Evolutionary conservation across 2,888 invertebrate species (phyloP).

Genomic region (Helicoverpa assulta): DNA sequence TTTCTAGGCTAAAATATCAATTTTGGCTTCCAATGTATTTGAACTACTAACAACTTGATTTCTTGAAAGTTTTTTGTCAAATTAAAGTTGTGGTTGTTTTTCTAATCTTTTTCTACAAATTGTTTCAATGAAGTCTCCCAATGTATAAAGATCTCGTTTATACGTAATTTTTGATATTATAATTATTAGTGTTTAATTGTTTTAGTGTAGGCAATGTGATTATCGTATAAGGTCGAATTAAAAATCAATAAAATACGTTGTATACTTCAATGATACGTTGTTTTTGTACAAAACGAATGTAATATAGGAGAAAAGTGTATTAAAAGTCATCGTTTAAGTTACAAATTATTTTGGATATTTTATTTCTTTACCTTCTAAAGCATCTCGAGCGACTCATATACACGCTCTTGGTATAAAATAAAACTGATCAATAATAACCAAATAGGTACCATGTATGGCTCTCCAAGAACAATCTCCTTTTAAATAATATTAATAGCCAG

Average conservation of each 20-base stretch:
- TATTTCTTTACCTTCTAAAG: constrained; percentile 69
- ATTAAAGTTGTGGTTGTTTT: constrained; percentile 7
- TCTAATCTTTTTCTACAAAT: constrained; percentile 1
- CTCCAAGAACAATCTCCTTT: background rate
- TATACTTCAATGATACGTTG: constrained; percentile 82
- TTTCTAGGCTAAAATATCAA: background rate
- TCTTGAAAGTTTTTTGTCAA: constrained; percentile 10
- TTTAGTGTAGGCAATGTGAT: constrained; percentile 64
- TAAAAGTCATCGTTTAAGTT: constrained; percentile 90
- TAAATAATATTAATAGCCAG: too few species aligned
- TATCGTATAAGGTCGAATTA: constrained; percentile 78
- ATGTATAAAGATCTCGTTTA: constrained; percentile 82
- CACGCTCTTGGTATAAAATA: background rate
- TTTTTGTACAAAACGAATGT: constrained; percentile 88
- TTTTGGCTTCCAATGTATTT: constrained; percentile 41
- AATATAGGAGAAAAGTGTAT: constrained; percentile 87
- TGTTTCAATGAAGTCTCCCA: constrained; percentile 65
- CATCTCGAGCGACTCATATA: too few species aligned
- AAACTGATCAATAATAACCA: background rate
- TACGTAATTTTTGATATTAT: constrained; percentile 86
- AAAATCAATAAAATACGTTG: constrained; percentile 72
- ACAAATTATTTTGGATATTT: constrained; percentile 80
- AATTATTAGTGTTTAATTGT: constrained; percentile 74
- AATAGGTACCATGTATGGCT: background rate
- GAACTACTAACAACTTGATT: constrained; percentile 11